Conservation (phyloP, 2,888 invertebrate genomes). For the Xanthia togata region DNA sequence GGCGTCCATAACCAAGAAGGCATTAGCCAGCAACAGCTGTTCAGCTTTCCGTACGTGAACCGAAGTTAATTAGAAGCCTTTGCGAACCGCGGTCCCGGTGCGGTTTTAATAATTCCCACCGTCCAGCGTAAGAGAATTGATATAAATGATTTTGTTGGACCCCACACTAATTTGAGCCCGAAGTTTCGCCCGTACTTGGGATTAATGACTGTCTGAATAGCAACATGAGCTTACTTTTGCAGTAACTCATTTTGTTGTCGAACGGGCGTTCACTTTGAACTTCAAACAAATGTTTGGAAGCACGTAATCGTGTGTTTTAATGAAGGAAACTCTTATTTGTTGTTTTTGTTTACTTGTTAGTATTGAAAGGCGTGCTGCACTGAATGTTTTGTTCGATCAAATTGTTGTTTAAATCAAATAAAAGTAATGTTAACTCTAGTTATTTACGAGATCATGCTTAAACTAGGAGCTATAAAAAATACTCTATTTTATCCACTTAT, state of each 20-base stretch:
- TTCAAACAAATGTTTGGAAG: conserved; percentile 64
- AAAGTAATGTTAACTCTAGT: conserved; percentile 23
- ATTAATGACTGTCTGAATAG: conserved; percentile 72
- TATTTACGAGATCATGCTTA: background rate
- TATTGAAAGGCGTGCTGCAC: conserved; percentile 28
- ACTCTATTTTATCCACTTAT: background rate
- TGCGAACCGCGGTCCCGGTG: conserved; percentile 76
- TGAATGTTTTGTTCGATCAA: conserved; percentile 34
- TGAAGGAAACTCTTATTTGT: conserved; percentile 59
- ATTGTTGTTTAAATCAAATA: conserved; percentile 22
- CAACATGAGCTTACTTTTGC: conserved; percentile 64
- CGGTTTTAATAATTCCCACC: conserved; percentile 85
- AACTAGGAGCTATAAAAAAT: background rate
- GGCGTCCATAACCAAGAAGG: conserved; percentile 73
- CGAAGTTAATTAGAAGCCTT: conserved; percentile 86
- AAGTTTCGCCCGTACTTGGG: conserved; percentile 65
- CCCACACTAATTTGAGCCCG: conserved; percentile 71
- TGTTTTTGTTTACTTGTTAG: conserved; percentile 51
- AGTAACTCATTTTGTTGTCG: conserved; percentile 68
- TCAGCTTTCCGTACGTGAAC: conserved; percentile 74
- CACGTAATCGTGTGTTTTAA: conserved; percentile 60
- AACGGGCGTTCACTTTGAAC: conserved; percentile 71
- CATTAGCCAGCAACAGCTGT: conserved; percentile 81
- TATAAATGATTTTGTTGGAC: conserved; percentile 80
- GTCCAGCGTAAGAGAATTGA: conserved; percentile 80